Conservation (phyloP, 2,888 invertebrate species). For the Ctena decussata region DNA sequence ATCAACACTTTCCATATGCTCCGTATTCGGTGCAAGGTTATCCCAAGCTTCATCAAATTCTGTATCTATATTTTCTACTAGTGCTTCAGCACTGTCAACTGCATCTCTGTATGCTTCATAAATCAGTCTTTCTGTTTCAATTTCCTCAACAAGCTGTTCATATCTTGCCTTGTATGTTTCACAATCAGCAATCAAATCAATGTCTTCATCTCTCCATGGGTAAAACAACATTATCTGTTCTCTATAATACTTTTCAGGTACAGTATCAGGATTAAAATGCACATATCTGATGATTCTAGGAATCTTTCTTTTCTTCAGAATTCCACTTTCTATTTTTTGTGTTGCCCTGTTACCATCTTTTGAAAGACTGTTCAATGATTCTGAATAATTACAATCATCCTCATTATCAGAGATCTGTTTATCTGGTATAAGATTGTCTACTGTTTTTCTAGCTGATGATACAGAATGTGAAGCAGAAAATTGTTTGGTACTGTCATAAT, state of each 20-base stretch:
- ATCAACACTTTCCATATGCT: slow-evolving; percentile 34
- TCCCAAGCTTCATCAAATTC: slow-evolving; percentile 40
- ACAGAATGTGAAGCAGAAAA: neutral
- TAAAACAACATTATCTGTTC: slow-evolving; percentile 79
- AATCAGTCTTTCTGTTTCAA: slow-evolving; percentile 1
- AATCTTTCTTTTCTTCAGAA: slow-evolving; percentile 8
- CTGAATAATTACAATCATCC: neutral
- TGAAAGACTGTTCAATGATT: no score
- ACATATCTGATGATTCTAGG: slow-evolving; percentile 56
- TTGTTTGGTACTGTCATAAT: slow-evolving; percentile 16
- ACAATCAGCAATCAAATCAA: slow-evolving; percentile 3
- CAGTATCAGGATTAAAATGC: slow-evolving; percentile 59
- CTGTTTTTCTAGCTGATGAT: neutral
- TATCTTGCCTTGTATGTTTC: slow-evolving; percentile 17
- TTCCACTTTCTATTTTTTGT: no score
- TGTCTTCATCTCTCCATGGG: slow-evolving; percentile 73
- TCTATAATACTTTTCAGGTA: slow-evolving; percentile 72
- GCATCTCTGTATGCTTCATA: slow-evolving; percentile 29
- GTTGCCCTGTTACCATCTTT: no score
- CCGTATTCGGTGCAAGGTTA: slow-evolving; percentile 42
- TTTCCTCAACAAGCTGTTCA: slow-evolving; percentile 1
- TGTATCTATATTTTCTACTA: slow-evolving; percentile 12
- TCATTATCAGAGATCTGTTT: slow-evolving; percentile 20
- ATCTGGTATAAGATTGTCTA: slow-evolving; percentile 31
- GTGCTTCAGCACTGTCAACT: slow-evolving; percentile 36